Percentiles rank a stretch among this genome's conserved stretches.
Evolutionary conservation across 2,113 vertebrate genomes (phyloP).

Genomic region (Danionella cerebrum): DNA sequence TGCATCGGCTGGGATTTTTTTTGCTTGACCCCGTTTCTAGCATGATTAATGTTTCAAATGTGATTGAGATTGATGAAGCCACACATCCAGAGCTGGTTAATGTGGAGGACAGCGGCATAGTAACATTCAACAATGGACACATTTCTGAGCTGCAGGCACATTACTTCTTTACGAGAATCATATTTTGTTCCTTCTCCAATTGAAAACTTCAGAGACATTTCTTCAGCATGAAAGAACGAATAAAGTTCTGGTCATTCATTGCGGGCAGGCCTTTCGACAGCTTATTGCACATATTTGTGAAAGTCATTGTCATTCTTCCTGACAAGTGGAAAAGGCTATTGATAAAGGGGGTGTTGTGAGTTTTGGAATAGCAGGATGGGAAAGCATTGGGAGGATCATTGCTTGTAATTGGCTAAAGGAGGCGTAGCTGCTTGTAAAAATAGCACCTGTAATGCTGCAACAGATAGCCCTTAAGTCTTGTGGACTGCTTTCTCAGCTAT

Average conservation of each 20-base stretch:
- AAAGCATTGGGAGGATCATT: conserved; percentile 3
- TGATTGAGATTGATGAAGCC: neutral
- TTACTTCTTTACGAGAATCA: neutral
- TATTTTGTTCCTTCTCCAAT: neutral
- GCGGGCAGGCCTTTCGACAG: neutral
- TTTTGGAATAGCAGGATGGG: conserved; percentile 24
- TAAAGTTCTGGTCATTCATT: conserved; percentile 8
- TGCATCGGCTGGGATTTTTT: no score
- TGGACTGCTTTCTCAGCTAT: conserved; percentile 20
- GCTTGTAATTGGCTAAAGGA: conserved; percentile 13
- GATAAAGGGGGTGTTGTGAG: conserved; percentile 25
- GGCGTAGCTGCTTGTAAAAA: conserved; percentile 19
- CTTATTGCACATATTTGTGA: conserved; percentile 23
- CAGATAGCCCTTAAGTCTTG: conserved; percentile 14
- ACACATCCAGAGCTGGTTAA: neutral
- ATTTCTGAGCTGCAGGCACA: conserved; percentile 16
- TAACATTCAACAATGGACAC: neutral
- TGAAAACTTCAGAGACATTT: neutral
- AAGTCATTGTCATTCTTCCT: conserved; percentile 2
- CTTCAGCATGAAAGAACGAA: neutral
- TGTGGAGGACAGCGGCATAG: conserved; percentile 6
- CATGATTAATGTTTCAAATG: neutral
- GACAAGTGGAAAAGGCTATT: neutral
- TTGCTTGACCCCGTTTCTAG: neutral
- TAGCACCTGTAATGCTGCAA: conserved; percentile 16